Evolutionary conservation across 2,797 vertebrate genomes (phyloP), one percentile per base, ranked within the genome.

Genomic region (Sebastes alutus): DNA sequence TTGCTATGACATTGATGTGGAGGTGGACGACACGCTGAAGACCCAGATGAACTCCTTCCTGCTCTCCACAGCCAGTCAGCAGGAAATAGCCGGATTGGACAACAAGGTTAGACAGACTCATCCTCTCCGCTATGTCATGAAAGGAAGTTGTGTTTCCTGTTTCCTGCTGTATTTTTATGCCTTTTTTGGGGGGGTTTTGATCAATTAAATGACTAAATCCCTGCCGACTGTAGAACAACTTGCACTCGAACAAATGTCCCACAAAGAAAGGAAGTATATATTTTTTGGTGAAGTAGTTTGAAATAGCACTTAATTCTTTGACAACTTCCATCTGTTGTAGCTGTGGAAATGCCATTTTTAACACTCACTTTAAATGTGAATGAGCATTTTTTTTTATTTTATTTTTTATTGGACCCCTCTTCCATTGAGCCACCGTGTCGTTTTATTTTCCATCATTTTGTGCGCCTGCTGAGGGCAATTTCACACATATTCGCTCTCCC

Each of bases 41-140:
- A 99, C 99, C 9, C 99, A 99, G 95, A 99, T 99, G 99, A 99
- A 99, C 95, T 99, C 98, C 70, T 99, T 99, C 82, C 95, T 99
- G 87, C 96, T 99, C 0, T 99, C 99, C 72, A 99, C 99, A 10
- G 98, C 99, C 88, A 99, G 99, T 89, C 99, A 99, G 81, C 99
- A 99, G 94, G 99, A 99, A 88, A 99, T 99, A 11, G 99, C 99
- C 49, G 97, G 98, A 75, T 93, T 99, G 89, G 99, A 99, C 94
- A 99, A 99, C 92, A 99, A 99, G 98, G 99, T 99, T n/a, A 52
- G 30, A 42, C 16, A n/a, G 56, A 67, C 23, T 14, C 27, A 42
- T 60, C 13, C 27, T 10, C 20, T 16, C 4, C 0, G 49, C 49
- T 35, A 6, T 46, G 56, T 52, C 13, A 60, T 65, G 13, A 42